Evolutionary conservation across 2,888 invertebrate genomes (phyloP), one percentile per base, ranked within the genome.

Genomic region (Xestia xanthographa): DNA sequence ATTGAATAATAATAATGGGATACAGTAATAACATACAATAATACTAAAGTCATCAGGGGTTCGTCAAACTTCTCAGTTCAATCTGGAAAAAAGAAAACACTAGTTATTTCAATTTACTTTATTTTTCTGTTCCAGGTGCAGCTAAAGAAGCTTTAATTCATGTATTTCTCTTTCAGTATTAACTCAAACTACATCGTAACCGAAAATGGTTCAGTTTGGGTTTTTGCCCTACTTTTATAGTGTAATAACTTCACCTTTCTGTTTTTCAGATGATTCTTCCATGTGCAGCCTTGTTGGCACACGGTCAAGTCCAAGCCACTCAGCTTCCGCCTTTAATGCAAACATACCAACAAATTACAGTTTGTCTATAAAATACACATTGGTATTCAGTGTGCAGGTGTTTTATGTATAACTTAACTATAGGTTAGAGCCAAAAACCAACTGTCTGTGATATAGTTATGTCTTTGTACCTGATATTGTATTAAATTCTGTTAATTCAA

Each of bases 221-320:
- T 95, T 95, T 96, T 94, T 96, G 92, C 73, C 88, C 86, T 88
- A 84, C 87, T 88, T 90, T 88, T 90, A 91, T 87, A 82, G 84
- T 87, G 90, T 93, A 92, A 90, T 95, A 92, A 95, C 87, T 89
- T 95, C 92, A 96, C 96, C 96, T 95, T 96, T 97, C 93, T 96
- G 95, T 93, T 96, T 97, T 96, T 95, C 96, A 96, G 96, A 95
- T 95, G 95, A 92, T 91, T 96, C 96, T 91, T 95, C 96, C 94
- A 95, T 95, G 91, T 96, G 97, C 93, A 97, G 96, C 93, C 97
- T 96, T 91, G 97, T 97, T 91, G 97, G 97, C 92, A 97, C 97
- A 93, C 97, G 97, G 95, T 97, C 97, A 93, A 97, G 97, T 90
- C 97, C 97, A 91, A 96, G 95, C 97, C 97, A 97, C 92, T 97